Conservation (phyloP, 2,797 vertebrate genomes). For the Pseudomugil tenellus region DNA sequence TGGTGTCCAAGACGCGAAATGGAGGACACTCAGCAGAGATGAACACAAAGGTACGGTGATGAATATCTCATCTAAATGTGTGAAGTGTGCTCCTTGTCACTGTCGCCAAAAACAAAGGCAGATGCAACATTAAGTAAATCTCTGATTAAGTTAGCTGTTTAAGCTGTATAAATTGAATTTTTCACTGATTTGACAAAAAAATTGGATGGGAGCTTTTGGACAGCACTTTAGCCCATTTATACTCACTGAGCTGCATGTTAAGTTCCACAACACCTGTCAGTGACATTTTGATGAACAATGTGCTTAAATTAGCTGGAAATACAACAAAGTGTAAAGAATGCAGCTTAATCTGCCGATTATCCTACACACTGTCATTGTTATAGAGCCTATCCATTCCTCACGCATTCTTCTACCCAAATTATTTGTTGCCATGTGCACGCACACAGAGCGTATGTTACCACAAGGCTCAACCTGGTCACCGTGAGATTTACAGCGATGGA, state of each 20-base stretch:
- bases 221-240: conserved; percentile 54
- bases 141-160: neutral
- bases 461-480: neutral
- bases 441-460: conserved; percentile 9
- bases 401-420: conserved; percentile 13
- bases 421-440: conserved; percentile 21
- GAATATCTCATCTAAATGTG: neutral
- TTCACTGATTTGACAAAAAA: neutral
- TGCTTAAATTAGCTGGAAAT: conserved; percentile 48
- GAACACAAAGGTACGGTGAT: neutral
- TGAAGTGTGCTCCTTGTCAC: neutral
- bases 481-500: conserved; percentile 52
- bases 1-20: neutral
- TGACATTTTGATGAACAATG: conserved; percentile 64
- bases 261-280: conserved; percentile 46
- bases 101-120: neutral
- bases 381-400: conserved; percentile 21
- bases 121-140: neutral
- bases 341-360: conserved; percentile 24
- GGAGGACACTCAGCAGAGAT: neutral
- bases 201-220: neutral
- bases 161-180: neutral
- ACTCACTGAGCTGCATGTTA: conserved; percentile 47
- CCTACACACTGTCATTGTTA: conserved; percentile 18
- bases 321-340: conserved; percentile 9